Conservation (phyloP, 2,888 invertebrate genomes). For the Dicyrtoma fusca region DNA sequence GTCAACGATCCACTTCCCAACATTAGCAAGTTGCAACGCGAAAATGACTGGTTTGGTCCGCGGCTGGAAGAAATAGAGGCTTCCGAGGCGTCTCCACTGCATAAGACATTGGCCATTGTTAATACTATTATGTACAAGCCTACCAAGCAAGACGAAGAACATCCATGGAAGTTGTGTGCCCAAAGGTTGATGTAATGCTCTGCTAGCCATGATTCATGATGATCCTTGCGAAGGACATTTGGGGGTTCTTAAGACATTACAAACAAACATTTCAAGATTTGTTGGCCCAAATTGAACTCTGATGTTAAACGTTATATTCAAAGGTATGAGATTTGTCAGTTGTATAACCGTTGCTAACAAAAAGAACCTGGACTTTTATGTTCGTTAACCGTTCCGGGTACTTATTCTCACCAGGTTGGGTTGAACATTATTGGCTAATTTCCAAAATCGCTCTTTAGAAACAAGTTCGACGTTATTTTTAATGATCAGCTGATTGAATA, state of each 20-base stretch:
- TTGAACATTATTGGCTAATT: slow-evolving; percentile 51
- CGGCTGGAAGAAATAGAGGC: not conserved
- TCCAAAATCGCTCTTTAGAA: too few relatives aligned
- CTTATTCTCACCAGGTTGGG: slow-evolving; percentile 51
- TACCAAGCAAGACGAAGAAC: too few relatives aligned
- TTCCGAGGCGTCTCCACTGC: not conserved
- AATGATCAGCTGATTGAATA: slow-evolving; percentile 50
- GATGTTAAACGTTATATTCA: slow-evolving; percentile 42
- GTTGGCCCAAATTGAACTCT: slow-evolving; percentile 43
- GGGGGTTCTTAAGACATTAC: slow-evolving; percentile 38
- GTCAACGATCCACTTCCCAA: not conserved
- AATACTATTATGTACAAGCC: too few relatives aligned
- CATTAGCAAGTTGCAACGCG: not conserved
- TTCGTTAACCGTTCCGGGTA: slow-evolving; percentile 29
- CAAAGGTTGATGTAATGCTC: not conserved
- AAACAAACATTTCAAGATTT: slow-evolving; percentile 31
- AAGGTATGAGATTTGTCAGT: slow-evolving; percentile 45
- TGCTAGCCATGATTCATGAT: slow-evolving; percentile 42
- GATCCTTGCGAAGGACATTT: slow-evolving; percentile 40
- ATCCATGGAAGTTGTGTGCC: slow-evolving; percentile 7
- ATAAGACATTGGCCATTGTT: slow-evolving; percentile 15
- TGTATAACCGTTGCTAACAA: slow-evolving; percentile 25
- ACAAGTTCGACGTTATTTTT: slow-evolving; percentile 42
- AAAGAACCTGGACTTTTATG: slow-evolving; percentile 15
- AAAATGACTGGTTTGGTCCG: not conserved